Percentiles rank a stretch among this genome's conserved stretches.
Conservation (phyloP, 1,140 invertebrate species). For the Diprion similis region DNA sequence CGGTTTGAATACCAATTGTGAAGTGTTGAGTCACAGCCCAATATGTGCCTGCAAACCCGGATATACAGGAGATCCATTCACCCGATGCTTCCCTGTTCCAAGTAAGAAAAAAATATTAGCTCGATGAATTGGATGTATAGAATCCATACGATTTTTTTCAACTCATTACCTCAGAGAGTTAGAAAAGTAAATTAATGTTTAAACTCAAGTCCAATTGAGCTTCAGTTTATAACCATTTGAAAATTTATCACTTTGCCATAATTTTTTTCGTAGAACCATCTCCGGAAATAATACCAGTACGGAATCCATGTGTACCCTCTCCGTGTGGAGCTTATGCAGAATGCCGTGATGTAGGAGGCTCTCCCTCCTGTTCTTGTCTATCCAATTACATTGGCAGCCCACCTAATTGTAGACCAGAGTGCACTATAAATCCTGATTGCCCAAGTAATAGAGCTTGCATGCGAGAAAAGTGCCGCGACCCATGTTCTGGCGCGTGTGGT, state of each 20-base stretch:
- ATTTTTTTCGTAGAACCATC: conserved; percentile 21
- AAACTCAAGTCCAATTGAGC: too few species aligned
- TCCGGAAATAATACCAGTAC: conserved; percentile 13
- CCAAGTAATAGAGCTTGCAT: conserved; percentile 71
- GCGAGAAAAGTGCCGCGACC: conserved; percentile 74
- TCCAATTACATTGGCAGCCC: conserved; percentile 72
- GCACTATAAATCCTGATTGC: conserved; percentile 76
- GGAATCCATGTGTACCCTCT: conserved; percentile 74
- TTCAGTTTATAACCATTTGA: too few species aligned
- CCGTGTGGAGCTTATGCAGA: conserved; percentile 76
- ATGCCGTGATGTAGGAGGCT: conserved; percentile 69
- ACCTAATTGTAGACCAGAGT: conserved; percentile 77
- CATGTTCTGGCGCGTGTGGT: conserved; percentile 75
- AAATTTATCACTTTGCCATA: conserved; percentile 61
- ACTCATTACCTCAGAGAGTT: too few species aligned
- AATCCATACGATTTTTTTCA: too few species aligned
- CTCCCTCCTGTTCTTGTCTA: conserved; percentile 73
- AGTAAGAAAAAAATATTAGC: conserved; percentile 27
- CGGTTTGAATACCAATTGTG: conserved; percentile 56
- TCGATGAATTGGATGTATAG: background rate
- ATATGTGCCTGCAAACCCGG: conserved; percentile 49
- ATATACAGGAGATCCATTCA: conserved; percentile 64
- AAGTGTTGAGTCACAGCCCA: conserved; percentile 46
- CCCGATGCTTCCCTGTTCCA: conserved; percentile 48
- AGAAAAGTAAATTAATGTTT: too few species aligned